phyloP scores from a whole-genome alignment of 2,888 invertebrate genomes.

The Pollenia angustigena region DNA sequence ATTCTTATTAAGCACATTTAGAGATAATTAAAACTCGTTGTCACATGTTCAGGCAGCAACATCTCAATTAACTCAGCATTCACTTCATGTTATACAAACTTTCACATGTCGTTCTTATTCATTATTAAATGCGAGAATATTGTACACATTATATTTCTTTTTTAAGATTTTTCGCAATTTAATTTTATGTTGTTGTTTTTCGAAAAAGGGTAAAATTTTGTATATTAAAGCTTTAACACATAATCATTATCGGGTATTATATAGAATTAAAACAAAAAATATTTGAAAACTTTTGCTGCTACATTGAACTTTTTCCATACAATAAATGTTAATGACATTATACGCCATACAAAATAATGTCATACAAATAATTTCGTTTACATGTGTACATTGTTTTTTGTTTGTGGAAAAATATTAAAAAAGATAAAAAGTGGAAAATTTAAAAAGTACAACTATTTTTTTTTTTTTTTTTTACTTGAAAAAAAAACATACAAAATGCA shows the following conservation, averaged over 20 bases:
- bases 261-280: slow-evolving; percentile 45
- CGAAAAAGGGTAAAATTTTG: no score
- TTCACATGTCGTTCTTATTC: slow-evolving; percentile 46
- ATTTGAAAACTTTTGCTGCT: slow-evolving; percentile 12
- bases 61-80: neutral
- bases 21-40: slow-evolving; percentile 37
- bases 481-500: slow-evolving; percentile 20
- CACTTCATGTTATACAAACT: neutral
- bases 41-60: neutral
- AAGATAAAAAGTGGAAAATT: neutral
- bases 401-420: neutral
- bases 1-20: slow-evolving; percentile 3
- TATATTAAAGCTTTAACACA: slow-evolving; percentile 11
- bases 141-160: neutral
- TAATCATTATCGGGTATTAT: slow-evolving; percentile 21
- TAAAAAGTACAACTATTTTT: neutral
- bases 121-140: slow-evolving; percentile 45
- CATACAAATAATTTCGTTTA: neutral
- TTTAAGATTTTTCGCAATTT: neutral
- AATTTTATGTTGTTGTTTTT: neutral
- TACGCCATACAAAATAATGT: slow-evolving; percentile 5
- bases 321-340: slow-evolving; percentile 62
- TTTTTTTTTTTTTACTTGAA: no score
- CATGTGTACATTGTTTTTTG: no score
- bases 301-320: neutral